Evolutionary conservation across 2,888 invertebrate species (phyloP), one percentile per base, ranked within the genome.

Genomic region (Drosophila flavopinicola): DNA sequence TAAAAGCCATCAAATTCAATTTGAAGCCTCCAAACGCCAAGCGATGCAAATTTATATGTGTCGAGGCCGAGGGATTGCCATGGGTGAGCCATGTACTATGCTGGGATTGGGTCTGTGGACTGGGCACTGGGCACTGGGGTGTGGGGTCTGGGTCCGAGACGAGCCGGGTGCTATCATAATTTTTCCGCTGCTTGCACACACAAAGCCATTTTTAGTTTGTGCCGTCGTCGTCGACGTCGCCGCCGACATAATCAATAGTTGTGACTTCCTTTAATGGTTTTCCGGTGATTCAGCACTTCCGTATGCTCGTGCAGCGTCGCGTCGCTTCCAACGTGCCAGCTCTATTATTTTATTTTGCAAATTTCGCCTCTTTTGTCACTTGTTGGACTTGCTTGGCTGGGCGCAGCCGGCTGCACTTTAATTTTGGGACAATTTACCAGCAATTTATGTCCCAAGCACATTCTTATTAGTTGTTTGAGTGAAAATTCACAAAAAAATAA

Each of bases 201-300:
- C 72, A 79, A 66, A 72, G 74, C 65, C 54, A 66, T 64, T 84
- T 82, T 82, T 76, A 82, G 82, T 68, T 80, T 65, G 57, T 58
- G 56, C 44, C 53, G 53, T 33, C 41, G 37, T 37, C 44, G 45
- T 13, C 32, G 27, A 11, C 15, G 45, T 15, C 25, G 65, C 66
- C 66, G 68, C 66, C 86, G 73, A 73, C 86, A 85, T 85, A 87
- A 86, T 86, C 85, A 86, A 87, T 86, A 86, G 88, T 86, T 86
- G 86, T 83, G 86, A 84, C 88, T 86, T 87, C 80, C 86, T 84
- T 85, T 87, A 86, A 87, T 87, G 86, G 86, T 78, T 85, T 87
- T 85, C 85, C 85, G 85, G 88, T 86, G 86, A 87, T 86, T 87
- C 84, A 85, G 84, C 78, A 85, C 80, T 74, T 77, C 75, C 78